Percentiles rank a stretch among this genome's conserved stretches.
These are phyloP conservation scores for Euura saliciscinereae DNA, from an alignment of 1,140 invertebrate genomes.

Conservation along the genomic window DNA sequence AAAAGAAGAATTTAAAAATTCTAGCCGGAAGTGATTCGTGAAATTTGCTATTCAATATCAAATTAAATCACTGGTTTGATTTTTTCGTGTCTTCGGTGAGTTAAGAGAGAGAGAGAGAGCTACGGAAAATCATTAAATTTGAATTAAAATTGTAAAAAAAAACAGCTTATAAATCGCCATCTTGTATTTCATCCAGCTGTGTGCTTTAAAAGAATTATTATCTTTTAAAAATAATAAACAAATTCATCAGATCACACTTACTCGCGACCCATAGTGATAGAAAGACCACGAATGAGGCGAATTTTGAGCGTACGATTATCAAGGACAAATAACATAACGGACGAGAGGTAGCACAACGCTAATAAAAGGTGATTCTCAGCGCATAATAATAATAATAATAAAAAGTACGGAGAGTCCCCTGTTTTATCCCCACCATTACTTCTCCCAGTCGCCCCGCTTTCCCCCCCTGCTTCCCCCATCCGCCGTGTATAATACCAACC, in stretches of 20 bases:
- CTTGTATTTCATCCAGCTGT: constrained; percentile 36
- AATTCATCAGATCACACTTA: too few relatives aligned
- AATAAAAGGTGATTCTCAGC: not conserved
- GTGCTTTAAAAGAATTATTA: not conserved
- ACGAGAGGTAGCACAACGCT: constrained; percentile 42
- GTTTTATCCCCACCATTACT: constrained; percentile 21
- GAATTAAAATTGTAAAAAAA: constrained; percentile 28
- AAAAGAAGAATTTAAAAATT: too few relatives aligned
- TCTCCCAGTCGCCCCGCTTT: not conserved
- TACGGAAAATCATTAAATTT: not conserved
- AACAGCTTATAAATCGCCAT: constrained; percentile 36
- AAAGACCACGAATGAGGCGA: constrained; percentile 50
- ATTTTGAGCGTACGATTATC: constrained; percentile 28
- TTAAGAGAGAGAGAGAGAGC: too few relatives aligned
- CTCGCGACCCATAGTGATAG: constrained; percentile 28
- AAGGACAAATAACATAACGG: constrained; percentile 27
- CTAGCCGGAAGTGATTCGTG: not conserved
- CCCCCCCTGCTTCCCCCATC: constrained; percentile 14
- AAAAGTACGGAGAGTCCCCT: constrained; percentile 31
- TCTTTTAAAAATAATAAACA: too few relatives aligned
- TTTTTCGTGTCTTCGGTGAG: too few relatives aligned
- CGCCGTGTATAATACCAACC: constrained; percentile 26
- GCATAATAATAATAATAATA: constrained; percentile 16
- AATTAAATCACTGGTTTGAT: too few relatives aligned
- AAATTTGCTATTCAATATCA: not conserved